phyloP scores from a whole-genome alignment of 1,140 invertebrate species.

The Achroia grisella region DNA sequence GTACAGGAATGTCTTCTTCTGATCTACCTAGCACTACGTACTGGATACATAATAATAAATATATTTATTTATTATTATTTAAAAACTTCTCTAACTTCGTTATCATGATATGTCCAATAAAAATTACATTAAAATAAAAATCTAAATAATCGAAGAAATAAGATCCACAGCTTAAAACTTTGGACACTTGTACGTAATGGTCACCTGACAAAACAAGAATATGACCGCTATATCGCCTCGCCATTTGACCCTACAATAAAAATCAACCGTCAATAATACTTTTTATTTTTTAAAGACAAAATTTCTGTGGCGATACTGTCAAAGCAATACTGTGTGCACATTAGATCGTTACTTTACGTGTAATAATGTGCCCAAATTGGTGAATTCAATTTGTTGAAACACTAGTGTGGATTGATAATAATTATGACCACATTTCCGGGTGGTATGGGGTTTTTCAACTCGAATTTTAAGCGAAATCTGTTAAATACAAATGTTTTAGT shows the following conservation, averaged over 20 bases:
- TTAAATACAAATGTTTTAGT: too few relatives aligned
- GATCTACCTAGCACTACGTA: too few relatives aligned
- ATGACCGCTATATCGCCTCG: conserved; percentile 9
- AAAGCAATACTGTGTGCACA: conserved; percentile 26
- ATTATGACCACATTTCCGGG: neutral
- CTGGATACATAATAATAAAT: too few relatives aligned
- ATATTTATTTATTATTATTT: too few relatives aligned
- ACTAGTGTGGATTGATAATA: conserved; percentile 17
- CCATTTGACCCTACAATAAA: conserved; percentile 39
- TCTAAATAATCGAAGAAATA: too few relatives aligned
- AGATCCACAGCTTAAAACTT: too few relatives aligned
- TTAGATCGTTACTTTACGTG: conserved; percentile 42
- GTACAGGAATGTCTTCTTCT: too few relatives aligned
- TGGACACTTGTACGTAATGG: too few relatives aligned
- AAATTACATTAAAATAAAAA: too few relatives aligned
- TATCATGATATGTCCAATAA: too few relatives aligned
- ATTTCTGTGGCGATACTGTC: conserved; percentile 23
- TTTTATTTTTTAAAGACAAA: neutral
- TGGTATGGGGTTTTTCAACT: neutral
- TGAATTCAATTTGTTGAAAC: conserved; percentile 39
- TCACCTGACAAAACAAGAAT: too few relatives aligned
- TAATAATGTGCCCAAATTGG: conserved; percentile 26
- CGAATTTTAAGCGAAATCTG: conserved; percentile 13
- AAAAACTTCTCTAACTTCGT: too few relatives aligned
- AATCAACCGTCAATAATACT: conserved; percentile 5